A percentile compares a stretch with the other conserved stretches of the same genome.
These are phyloP conservation scores for Phrynocephalus forsythii DNA, from an alignment of 2,797 vertebrate genomes.

Conservation along the genomic window DNA sequence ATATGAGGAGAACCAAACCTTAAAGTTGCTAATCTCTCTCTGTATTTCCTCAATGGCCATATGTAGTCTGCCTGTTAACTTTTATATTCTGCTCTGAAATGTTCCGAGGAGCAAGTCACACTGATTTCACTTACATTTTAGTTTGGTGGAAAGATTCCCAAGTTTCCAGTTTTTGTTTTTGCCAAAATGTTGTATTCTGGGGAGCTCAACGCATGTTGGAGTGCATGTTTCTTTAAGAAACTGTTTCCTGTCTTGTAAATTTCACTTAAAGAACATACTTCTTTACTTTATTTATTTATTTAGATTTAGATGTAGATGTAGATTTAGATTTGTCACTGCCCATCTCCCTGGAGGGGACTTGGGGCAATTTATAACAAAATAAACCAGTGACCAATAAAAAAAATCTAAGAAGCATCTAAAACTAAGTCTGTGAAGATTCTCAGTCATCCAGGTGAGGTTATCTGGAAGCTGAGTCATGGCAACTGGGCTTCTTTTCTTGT, in stretches of 20 bases:
- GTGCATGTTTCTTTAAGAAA: constrained; percentile 29
- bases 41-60: background rate
- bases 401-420: too few species aligned
- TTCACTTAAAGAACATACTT: background rate
- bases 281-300: too few species aligned
- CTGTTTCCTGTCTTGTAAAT: constrained; percentile 16
- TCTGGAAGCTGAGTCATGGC: too few species aligned
- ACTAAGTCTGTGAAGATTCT: too few species aligned
- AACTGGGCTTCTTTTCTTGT: too few species aligned
- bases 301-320: too few species aligned
- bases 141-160: background rate
- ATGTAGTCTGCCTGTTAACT: background rate
- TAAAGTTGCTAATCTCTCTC: constrained; percentile 17
- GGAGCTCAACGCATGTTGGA: constrained; percentile 1
- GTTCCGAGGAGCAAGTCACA: background rate
- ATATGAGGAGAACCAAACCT: constrained; percentile 6
- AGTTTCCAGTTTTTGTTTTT: background rate
- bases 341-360: too few species aligned
- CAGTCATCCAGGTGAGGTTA: too few species aligned
- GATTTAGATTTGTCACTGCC: too few species aligned
- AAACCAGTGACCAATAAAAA: too few species aligned
- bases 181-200: background rate
- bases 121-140: background rate
- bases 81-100: background rate
- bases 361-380: too few species aligned